Base-by-base conservation (phyloP, 2,888 invertebrate species). In the Lydus trimaculatus region DNA sequence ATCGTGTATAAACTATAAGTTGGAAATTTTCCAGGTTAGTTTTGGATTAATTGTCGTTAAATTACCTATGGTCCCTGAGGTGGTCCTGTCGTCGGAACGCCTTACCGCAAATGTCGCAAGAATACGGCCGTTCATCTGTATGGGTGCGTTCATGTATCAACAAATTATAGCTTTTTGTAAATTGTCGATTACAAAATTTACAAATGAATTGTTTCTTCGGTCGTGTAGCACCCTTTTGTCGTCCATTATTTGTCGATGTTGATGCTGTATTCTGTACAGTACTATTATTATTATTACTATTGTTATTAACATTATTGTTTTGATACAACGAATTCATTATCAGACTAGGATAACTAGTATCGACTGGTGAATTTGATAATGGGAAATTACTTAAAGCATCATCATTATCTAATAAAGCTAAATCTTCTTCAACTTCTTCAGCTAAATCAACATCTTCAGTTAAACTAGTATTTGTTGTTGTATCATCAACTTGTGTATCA, bases 131-230 rank as follows among this genome's bases (percentile, higher is more conserved):
- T 86, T 99, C 99, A 83, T 98, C 97, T 6, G 98, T 99, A 84
- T 99, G 98, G 3, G 98, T 99, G 81, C 98, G 88, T 84, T 98
- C 98, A 88, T 99, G 99, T 78, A 99, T 99, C 77, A 98, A 88
- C 81, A 99, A 88, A 86, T 99, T 99, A 87, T 97, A 99, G 23
- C 96, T 96, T 87, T 99, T 99, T 70, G 98, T 98, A 86, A 99
- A 99, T 84, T 98, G 97, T n/a, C 99, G 91, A 84, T 95, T 95
- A 85, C 99, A 99, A 86, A 95, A 99, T 87, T 97, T 96, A 87
- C 99, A 99, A 82, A 99, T 98, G 86, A 98, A 99, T 85, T 99
- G 97, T 84, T 98, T 98, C 85, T 98, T 98, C 23, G 97, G 97
- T 73, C 98, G 88, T 11, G 95, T 94, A 0, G 93, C 95, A 72